phyloP scores from a whole-genome alignment of 2,888 invertebrate species.

The Agrypnus murinus region DNA sequence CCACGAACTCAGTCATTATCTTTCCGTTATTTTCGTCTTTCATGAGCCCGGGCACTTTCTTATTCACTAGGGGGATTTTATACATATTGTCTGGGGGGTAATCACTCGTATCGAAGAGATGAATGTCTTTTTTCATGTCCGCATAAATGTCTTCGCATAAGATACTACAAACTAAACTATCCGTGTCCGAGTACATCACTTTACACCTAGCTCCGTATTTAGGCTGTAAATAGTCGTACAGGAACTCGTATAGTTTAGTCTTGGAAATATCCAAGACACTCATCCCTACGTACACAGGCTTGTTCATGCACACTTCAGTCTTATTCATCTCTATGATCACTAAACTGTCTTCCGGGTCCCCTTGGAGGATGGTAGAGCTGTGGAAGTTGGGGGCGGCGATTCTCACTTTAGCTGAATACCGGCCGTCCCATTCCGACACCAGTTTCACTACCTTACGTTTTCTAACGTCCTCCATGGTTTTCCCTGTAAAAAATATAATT shows the following conservation, averaged over 20 bases:
- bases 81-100: slow-evolving; percentile 47
- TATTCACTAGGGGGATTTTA: slow-evolving; percentile 56
- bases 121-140: too few relatives aligned
- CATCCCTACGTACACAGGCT: slow-evolving; percentile 56
- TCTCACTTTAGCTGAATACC: slow-evolving; percentile 50
- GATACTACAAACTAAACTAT: slow-evolving; percentile 46
- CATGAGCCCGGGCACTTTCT: slow-evolving; percentile 62
- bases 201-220: slow-evolving; percentile 59
- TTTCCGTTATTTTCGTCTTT: slow-evolving; percentile 63
- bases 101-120: slow-evolving; percentile 59
- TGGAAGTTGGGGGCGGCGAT: slow-evolving; percentile 46
- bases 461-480: slow-evolving; percentile 67
- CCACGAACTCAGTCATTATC: slow-evolving; percentile 62
- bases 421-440: slow-evolving; percentile 51
- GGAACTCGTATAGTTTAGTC: slow-evolving; percentile 54
- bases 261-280: slow-evolving; percentile 55
- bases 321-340: slow-evolving; percentile 48
- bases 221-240: slow-evolving; percentile 50
- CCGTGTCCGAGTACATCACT: slow-evolving; percentile 56
- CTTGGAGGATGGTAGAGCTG: slow-evolving; percentile 30
- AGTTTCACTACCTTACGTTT: slow-evolving; percentile 62
- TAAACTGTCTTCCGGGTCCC: slow-evolving; percentile 43
- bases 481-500: too few relatives aligned
- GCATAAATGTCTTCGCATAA: slow-evolving; percentile 41
- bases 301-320: slow-evolving; percentile 51